Conservation (phyloP, 2,888 invertebrate species). For the Mallateleia sp. region DNA sequence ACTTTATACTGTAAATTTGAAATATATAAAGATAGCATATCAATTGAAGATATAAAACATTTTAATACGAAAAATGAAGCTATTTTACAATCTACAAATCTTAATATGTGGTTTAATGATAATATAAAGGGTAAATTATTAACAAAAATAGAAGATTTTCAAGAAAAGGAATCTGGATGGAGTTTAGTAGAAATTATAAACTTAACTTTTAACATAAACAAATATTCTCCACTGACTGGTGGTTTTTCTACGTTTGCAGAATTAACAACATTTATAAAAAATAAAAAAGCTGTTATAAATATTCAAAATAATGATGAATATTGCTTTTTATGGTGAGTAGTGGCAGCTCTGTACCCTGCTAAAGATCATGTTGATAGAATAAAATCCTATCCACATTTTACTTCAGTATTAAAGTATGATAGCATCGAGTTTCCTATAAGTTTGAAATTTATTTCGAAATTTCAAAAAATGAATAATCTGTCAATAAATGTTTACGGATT, state of each 20-base stretch:
- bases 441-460: constrained; percentile 61
- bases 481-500: constrained; percentile 73
- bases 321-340: constrained; percentile 76
- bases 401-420: constrained; percentile 63
- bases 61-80: constrained; percentile 42
- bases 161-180: constrained; percentile 74
- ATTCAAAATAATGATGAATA: constrained; percentile 73
- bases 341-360: constrained; percentile 67
- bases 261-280: constrained; percentile 62
- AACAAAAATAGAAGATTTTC: constrained; percentile 30
- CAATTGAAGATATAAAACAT: constrained; percentile 33
- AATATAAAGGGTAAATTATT: no score
- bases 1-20: constrained; percentile 31
- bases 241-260: constrained; percentile 59
- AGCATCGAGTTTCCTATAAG: constrained; percentile 59
- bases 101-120: not conserved
- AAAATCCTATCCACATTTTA: constrained; percentile 71
- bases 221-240: constrained; percentile 59
- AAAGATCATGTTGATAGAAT: constrained; percentile 8
- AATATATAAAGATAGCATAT: constrained; percentile 13
- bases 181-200: constrained; percentile 73
- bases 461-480: constrained; percentile 70
- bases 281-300: constrained; percentile 75
- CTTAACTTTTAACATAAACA: constrained; percentile 74
- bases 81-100: constrained; percentile 36